These are phyloP conservation scores for Nesogale talazaci DNA, from an alignment of 2,113 vertebrate genomes.

Conservation along the genomic window DNA sequence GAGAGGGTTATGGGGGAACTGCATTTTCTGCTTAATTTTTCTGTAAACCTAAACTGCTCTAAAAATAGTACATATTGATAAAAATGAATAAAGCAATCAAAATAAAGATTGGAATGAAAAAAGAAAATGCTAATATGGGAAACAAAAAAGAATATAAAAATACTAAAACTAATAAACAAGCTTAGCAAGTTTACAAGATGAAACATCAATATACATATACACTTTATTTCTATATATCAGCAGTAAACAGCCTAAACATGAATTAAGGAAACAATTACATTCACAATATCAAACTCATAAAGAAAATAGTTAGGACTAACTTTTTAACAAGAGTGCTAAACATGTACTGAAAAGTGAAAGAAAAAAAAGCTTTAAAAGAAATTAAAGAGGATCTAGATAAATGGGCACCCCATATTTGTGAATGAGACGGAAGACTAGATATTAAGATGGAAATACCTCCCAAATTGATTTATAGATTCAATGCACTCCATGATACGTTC, in stretches of 20 bases:
- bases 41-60: no score
- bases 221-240: not conserved
- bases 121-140: not conserved
- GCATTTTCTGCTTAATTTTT: no score
- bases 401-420: not conserved
- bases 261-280: not conserved
- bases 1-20: no score
- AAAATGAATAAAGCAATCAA: no score
- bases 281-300: not conserved
- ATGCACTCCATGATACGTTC: not conserved
- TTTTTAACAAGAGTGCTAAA: not conserved
- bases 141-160: not conserved
- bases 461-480: not conserved
- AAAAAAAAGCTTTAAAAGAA: not conserved
- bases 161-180: not conserved
- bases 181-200: not conserved
- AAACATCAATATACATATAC: not conserved
- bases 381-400: not conserved
- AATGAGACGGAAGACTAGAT: not conserved
- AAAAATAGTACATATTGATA: no score
- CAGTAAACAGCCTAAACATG: not conserved
- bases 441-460: constrained; percentile 8
- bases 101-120: not conserved
- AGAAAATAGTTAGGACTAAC: not conserved
- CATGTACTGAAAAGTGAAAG: not conserved